Base-by-base conservation (phyloP, 1,140 invertebrate genomes). In the Heliconius hermathena region DNA sequence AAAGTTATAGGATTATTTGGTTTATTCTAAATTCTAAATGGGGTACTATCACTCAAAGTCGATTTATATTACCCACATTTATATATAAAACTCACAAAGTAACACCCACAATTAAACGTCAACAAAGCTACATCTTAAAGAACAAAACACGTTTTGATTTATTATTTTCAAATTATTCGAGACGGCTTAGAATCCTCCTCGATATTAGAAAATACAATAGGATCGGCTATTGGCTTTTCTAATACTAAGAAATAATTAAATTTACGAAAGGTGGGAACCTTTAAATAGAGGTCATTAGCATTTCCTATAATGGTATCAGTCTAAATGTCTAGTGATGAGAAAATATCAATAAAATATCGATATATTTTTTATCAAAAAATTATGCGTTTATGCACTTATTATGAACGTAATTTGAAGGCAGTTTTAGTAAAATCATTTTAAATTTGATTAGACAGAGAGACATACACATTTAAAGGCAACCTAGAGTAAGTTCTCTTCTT, bases 271-370 rank as follows among this genome's bases (percentile, higher is more conserved):
- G 49, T 52, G 3, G 82, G 78, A 81, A 88, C 87, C 88, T 89
- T 90, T 87, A 89, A 91, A 89, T 82, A 80, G 78, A 79, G 85
- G 84, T 90, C 91, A 91, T 91, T 92, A 92, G 87, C 91, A 90
- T 91, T 91, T 91, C 86, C 86, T 90, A 90, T 89, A 89, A 88
- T 85, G 81, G 85, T 81, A 86, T 84, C 85, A 84, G 70, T 77
- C 72, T 71, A 76, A 78, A 82, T 75, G 72, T 78, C 41, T 77
- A 78, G 80, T 33, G 76, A 26, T 74, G 74, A 1, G 8, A 20
- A 13, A 72, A 9, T 72, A 16, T 72, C 71, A 36, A 72, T 72
- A 41, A 72, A 33, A n/a, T 29, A 29, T 16, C 11, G 13, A 26
- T 26, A 26, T 66, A 1, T 26, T 66, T 60, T 26, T 66, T 29